Base-by-base conservation (phyloP, 2,797 vertebrate species). In the Anguilla anguilla region DNA sequence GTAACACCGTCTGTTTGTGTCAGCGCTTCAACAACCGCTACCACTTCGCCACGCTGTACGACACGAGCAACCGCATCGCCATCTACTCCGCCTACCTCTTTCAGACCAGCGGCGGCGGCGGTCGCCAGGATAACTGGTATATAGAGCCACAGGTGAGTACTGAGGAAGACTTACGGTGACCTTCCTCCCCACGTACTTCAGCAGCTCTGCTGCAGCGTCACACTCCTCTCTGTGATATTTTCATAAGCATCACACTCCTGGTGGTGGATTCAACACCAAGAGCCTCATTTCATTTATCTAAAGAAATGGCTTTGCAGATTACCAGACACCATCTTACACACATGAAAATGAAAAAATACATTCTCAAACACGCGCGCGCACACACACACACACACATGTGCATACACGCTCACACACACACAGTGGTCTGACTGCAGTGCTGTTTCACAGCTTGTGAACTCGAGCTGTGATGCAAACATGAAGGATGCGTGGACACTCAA, bases 41-140 rank as follows among this genome's bases (percentile, higher is more conserved):
- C 49, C 95, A 96, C 91, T 96, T 96, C 91, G 94, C 96, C 88
- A 96, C 95, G 0, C 90, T 96, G 89, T 96, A 96, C 6, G 93
- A 96, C 94, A 96, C 94, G 43, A 86, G 88, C 77, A 89, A 93
- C 72, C 95, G 91, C 0, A 96, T 95, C 15, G 95, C 96, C 13
- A 93, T 95, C 84, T 96, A 96, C 91, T 94, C 95, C 4, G 95
- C 96, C 25, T 96, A 96, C 90, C 86, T 90, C 1, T 96, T 96
- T 91, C 88, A 94, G 91, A 90, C 94, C 74, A 96, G n/a, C n/a
- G 92, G 93, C 31, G 31, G 31, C 31, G 31, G 31, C n/a, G n/a
- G n/a, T n/a, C n/a, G n/a, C n/a, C n/a, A 96, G 91, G 92, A 1
- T 0, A 89, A 94, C 61, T 96, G 96, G 96, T 96, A 96, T 90